Evolutionary conservation across 2,888 invertebrate species (phyloP).

Genomic region (Camptogramma bilineatum): DNA sequence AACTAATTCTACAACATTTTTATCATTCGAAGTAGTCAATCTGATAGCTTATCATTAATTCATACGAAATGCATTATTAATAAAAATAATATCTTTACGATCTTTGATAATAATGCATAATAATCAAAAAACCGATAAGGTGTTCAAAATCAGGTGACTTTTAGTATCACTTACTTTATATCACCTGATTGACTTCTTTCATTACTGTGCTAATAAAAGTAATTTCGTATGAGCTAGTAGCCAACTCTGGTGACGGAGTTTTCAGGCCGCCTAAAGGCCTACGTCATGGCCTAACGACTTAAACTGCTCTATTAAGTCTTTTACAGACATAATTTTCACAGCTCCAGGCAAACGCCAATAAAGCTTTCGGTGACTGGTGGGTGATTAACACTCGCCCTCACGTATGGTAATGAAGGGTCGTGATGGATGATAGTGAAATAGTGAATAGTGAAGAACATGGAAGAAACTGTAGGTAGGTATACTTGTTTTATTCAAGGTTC

Average conservation of each 20-base stretch:
- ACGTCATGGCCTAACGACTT: no score
- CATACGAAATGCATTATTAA: conserved; percentile 32
- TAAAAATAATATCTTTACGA: conserved; percentile 20
- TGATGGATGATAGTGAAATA: conserved; percentile 22
- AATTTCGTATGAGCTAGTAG: no score
- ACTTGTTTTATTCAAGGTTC: no score
- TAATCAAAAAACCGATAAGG: neutral
- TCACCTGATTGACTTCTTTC: no score
- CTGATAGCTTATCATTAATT: conserved; percentile 38
- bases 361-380: conserved; percentile 10
- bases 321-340: neutral
- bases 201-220: no score
- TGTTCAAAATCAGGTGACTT: conserved; percentile 21
- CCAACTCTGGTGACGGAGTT: no score
- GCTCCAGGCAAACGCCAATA: neutral
- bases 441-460: neutral
- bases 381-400: conserved; percentile 22
- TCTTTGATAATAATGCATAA: conserved; percentile 8
- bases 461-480: neutral
- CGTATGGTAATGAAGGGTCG: conserved; percentile 28
- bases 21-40: conserved; percentile 27
- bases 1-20: neutral
- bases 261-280: no score
- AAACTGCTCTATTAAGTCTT: no score
- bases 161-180: no score